Conservation (phyloP, 2,888 invertebrate species). For the Lasioglossum calceatum region DNA sequence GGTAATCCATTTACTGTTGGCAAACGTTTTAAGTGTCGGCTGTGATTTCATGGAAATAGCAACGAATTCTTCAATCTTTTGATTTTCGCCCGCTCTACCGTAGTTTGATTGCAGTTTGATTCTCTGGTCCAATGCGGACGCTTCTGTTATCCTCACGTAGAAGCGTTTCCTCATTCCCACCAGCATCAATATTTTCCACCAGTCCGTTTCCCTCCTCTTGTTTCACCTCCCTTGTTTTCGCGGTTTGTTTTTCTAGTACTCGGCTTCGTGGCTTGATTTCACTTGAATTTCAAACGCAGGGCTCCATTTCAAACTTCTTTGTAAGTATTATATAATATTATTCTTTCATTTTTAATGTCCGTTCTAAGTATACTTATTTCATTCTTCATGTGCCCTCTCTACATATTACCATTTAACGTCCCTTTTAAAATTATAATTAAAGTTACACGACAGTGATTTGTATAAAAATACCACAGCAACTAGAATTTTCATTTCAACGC, state of each 20-base stretch:
- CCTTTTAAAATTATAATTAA: background rate
- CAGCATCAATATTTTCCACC: conserved; percentile 19
- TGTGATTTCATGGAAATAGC: background rate
- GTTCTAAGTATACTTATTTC: background rate
- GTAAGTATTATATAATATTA: background rate
- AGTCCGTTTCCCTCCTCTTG: background rate
- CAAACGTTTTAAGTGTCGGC: background rate
- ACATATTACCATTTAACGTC: background rate
- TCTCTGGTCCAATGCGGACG: background rate
- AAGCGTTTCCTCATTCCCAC: conserved; percentile 21
- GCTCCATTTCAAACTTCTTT: background rate
- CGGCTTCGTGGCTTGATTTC: background rate
- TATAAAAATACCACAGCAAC: background rate
- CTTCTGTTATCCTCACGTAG: conserved; percentile 36
- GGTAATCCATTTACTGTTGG: background rate
- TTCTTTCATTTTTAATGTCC: background rate
- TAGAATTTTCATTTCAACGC: background rate
- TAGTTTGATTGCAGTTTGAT: conserved; percentile 31
- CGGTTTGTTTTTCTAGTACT: conserved; percentile 1
- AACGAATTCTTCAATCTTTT: background rate
- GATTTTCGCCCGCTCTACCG: background rate
- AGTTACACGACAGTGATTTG: background rate
- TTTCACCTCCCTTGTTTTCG: background rate
- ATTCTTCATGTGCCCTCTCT: background rate
- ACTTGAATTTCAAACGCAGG: background rate